Conservation (phyloP, 2,113 vertebrate genomes). For the Gallinago jamesoni region DNA sequence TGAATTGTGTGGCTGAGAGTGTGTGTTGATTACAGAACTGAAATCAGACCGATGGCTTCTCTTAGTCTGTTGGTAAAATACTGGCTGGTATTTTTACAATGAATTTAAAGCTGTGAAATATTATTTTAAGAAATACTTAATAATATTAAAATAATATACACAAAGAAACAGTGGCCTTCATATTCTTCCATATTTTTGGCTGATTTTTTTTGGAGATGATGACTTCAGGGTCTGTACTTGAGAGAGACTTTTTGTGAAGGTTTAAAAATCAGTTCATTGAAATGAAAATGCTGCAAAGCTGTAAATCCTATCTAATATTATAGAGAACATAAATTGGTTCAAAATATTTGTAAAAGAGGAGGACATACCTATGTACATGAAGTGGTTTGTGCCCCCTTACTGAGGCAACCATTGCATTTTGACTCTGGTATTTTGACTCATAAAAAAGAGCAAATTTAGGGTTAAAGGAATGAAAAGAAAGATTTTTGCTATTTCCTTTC, state of each 20-base stretch:
- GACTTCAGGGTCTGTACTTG: neutral
- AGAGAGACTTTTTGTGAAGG: neutral
- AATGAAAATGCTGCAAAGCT: neutral
- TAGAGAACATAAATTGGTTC: neutral
- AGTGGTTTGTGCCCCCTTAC: neutral
- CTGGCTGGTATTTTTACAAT: constrained; percentile 18
- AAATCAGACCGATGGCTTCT: constrained; percentile 32
- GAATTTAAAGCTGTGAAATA: constrained; percentile 5
- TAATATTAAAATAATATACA: neutral
- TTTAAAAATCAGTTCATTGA: neutral
- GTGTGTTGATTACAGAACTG: constrained; percentile 31
- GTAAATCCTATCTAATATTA: neutral
- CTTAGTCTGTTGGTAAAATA: constrained; percentile 2
- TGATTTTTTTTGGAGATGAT: fast-evolving
- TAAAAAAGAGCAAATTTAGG: neutral
- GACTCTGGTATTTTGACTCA: neutral
- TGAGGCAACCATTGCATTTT: neutral
- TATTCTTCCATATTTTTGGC: fast-evolving
- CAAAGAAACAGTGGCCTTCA: neutral
- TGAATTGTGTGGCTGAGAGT: neutral
- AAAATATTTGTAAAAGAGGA: neutral
- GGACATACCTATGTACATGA: neutral
- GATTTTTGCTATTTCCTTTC: neutral
- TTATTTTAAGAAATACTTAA: constrained; percentile 25
- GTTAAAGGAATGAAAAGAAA: neutral